Evolutionary conservation across 1,140 invertebrate species (phyloP), one percentile per base, ranked within the genome.

Genomic region (Centruroides sculpturatus): DNA sequence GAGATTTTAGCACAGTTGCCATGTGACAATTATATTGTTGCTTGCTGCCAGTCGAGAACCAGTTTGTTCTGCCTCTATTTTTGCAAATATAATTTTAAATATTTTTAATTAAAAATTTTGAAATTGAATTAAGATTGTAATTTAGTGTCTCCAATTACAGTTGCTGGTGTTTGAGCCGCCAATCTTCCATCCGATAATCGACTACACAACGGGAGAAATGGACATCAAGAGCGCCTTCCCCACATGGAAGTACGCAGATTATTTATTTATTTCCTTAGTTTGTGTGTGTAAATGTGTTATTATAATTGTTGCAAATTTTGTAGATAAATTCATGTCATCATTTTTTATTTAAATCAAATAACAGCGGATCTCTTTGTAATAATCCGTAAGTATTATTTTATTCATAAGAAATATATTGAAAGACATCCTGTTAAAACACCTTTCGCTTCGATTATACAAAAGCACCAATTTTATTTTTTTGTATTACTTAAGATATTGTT

Each of bases 111-210:
- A 23, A 23, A 23, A 23, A 23, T 23, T 23, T 23, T 23, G 23
- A 23, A 23, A 0, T 23, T 23, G 23, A 23, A 23, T 23, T 23
- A 23, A 23, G 23, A 23, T 23, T 23, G 23, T 23, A 23, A 23
- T 23, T 23, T 23, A 23, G 23, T 23, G 23, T 23, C 23, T 23
- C 23, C 23, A 23, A 23, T 23, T 23, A 23, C 2, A 23, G 23
- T 23, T 23, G 23, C 23, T 96, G 55, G 77, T 83, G 61, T 95
- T 96, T 75, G 84, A 90, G 75, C 85, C 85, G 61, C 81, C 85
- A 70, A 73, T 95, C 57, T 89, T 88, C 69, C 92, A 97, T 80
- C 92, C 93, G 55, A 78, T 86, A 49, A 82, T 97, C 55, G 79
- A 92, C 75, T 75, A 81, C 9, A 80, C 81, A 65, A 86, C 83